phyloP scores from a whole-genome alignment of 2,797 vertebrate genomes.

The Scarus forsteni region DNA sequence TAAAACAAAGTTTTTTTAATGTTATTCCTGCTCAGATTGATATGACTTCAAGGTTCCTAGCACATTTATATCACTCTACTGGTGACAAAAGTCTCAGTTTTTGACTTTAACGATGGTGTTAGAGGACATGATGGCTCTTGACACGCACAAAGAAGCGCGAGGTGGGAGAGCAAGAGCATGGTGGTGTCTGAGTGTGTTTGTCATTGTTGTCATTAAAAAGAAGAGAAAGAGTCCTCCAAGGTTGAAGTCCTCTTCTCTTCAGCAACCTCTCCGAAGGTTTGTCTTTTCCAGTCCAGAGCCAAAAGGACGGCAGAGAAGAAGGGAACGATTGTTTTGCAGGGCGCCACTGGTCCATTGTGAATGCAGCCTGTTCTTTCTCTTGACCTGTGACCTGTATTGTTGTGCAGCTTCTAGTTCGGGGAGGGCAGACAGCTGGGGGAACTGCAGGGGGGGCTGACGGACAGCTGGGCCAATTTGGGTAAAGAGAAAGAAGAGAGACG shows the following conservation, averaged over 20 bases:
- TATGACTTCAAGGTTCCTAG: slow-evolving; percentile 19
- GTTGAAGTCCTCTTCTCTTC: slow-evolving; percentile 66
- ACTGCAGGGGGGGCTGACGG: slow-evolving; percentile 75
- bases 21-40: background rate
- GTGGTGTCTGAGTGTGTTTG: slow-evolving; percentile 67
- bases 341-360: slow-evolving; percentile 87
- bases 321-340: slow-evolving; percentile 84
- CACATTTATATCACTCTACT: slow-evolving; percentile 66
- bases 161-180: slow-evolving; percentile 49
- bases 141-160: slow-evolving; percentile 74
- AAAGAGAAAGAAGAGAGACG: slow-evolving; percentile 41
- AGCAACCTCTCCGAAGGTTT: slow-evolving; percentile 79
- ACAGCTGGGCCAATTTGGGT: slow-evolving; percentile 77
- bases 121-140: slow-evolving; percentile 73
- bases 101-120: slow-evolving; percentile 73
- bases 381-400: slow-evolving; percentile 88
- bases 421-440: slow-evolving; percentile 87
- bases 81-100: slow-evolving; percentile 56
- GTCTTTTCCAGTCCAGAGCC: slow-evolving; percentile 86
- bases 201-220: slow-evolving; percentile 65
- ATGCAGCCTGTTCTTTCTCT: slow-evolving; percentile 90
- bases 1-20: background rate
- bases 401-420: slow-evolving; percentile 80
- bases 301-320: slow-evolving; percentile 76
- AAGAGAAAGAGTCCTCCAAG: slow-evolving; percentile 68